Conservation (phyloP, 2,797 vertebrate genomes). For the Phylloscopus collybita region DNA sequence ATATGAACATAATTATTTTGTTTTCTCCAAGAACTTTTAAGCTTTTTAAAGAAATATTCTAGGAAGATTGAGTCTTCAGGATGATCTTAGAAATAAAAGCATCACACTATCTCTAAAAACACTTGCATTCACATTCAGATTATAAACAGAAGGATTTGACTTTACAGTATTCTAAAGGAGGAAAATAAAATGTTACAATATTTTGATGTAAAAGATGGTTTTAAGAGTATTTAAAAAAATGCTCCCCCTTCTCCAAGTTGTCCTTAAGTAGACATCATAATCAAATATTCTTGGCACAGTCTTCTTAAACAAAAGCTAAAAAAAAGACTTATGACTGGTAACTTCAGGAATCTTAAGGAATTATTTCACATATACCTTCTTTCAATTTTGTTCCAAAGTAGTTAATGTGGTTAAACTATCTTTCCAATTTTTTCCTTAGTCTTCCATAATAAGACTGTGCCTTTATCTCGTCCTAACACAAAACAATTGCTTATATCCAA, state of each 20-base stretch:
- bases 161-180: not conserved
- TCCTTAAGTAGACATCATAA: not conserved
- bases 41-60: not conserved
- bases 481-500: not conserved
- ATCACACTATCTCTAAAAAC: not conserved
- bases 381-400: not conserved
- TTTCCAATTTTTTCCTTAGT: not conserved
- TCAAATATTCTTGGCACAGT: not conserved
- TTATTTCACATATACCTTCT: not conserved
- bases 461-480: not conserved
- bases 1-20: not conserved
- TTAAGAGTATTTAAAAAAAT: not conserved
- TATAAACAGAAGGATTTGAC: not conserved
- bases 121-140: not conserved
- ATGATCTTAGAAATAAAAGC: not conserved
- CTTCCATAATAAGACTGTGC: not conserved
- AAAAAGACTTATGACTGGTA: not conserved
- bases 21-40: not conserved
- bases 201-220: not conserved
- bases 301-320: not conserved
- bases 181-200: not conserved
- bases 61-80: not conserved
- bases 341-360: not conserved
- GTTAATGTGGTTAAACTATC: not conserved
- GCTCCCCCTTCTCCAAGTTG: not conserved